Conservation (phyloP, 2,888 invertebrate species). For the Macrosiphum euphorbiae region DNA sequence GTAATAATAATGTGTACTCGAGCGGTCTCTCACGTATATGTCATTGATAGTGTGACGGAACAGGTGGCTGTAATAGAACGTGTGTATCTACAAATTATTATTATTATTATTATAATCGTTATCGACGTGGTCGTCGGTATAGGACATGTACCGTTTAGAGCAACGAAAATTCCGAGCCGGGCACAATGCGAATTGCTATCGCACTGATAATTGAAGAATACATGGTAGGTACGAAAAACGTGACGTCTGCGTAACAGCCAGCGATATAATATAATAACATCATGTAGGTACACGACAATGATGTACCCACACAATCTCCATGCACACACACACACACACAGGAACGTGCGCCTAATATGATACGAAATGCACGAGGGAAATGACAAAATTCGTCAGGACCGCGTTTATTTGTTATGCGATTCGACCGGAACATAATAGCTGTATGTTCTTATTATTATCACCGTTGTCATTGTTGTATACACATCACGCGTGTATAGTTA, state of each 20-base stretch:
- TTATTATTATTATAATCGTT: background rate
- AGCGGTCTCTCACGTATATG: background rate
- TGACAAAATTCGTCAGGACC: conserved; percentile 44
- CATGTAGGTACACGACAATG: conserved; percentile 24
- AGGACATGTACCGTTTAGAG: conserved; percentile 25
- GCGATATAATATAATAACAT: background rate
- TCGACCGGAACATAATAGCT: conserved; percentile 55
- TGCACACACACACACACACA: background rate
- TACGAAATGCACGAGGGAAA: conserved; percentile 17
- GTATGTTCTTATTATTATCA: conserved; percentile 32
- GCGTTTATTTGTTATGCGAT: conserved; percentile 46
- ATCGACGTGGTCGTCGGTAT: background rate
- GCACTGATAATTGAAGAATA: conserved; percentile 2
- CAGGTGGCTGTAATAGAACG: background rate
- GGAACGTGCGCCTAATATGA: background rate
- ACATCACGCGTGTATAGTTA: conserved; percentile 17
- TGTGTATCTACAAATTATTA: background rate
- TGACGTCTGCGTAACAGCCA: conserved; percentile 12
- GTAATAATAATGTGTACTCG: background rate
- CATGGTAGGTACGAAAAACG: background rate
- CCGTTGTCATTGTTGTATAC: conserved; percentile 13
- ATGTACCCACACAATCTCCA: background rate
- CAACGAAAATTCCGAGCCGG: background rate
- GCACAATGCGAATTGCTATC: conserved; percentile 3
- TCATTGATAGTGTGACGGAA: background rate